Base-by-base conservation (phyloP, 2,113 vertebrate species). In the Melierax canorus region DNA sequence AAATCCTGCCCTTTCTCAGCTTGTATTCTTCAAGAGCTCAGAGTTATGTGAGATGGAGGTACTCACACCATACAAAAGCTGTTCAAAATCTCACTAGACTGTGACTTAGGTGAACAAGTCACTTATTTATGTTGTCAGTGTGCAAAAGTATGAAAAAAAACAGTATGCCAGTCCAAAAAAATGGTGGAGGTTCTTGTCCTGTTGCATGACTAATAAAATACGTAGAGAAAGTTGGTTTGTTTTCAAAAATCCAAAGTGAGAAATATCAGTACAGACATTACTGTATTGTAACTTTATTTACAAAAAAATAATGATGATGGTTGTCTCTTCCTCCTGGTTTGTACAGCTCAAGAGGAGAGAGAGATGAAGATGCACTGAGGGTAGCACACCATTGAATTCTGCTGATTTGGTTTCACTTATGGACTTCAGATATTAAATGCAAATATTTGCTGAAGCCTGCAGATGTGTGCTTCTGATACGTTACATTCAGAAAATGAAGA, bases 401-500 rank as follows among this genome's bases (percentile, higher is more conserved):
- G 67, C 39, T 95, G 60, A 88, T 88, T 88, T 96, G 15, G 29
- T 97, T 97, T 87, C 43, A 58, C n/a, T 92, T 84, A 89, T 41
- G 29, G 55, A 77, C 60, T 93, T 95, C 60, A 67, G 60, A 48
- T 87, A 89, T 55, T 93, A 91, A 86, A 82, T 89, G 86, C 30
- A 92, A 92, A 71, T 95, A 85, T 96, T 94, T 91, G 59, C 88
- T 95, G 86, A 92, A 96, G 76, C 51, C 51, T 83, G 89, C 45
- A 92, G 56, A 84, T 69, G 11, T 83, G 17, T 62, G 29, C 55
- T 91, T 86, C 62, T 85, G 41, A 74, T 66, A 55, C 0, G 5
- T 67, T 80, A 9, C 66, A 39, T 81, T 84, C 69, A 82, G 86
- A 94, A 92, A 96, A 93, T 67, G 30, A 68, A 76, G 78, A 84